phyloP scores from a whole-genome alignment of 2,113 vertebrate species.

The Rhodinocichla rosea region DNA sequence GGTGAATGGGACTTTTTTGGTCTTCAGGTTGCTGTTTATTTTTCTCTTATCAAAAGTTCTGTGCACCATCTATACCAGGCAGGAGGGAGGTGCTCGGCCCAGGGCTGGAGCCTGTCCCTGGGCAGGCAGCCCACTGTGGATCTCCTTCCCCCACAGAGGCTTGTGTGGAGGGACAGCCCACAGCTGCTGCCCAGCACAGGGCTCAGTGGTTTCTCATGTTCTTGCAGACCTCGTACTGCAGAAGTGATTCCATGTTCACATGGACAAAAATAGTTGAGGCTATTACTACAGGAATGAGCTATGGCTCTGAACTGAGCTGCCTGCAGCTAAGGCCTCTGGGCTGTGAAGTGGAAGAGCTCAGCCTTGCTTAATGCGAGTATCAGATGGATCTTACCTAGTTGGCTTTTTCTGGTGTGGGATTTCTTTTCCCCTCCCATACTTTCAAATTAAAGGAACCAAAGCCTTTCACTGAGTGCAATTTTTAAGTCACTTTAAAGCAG shows the following conservation, averaged over 20 bases:
- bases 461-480: background rate
- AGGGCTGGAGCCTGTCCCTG: background rate
- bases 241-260: fast-evolving
- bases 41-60: too few species aligned
- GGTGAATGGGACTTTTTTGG: too few species aligned
- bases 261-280: background rate
- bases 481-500: background rate
- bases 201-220: background rate
- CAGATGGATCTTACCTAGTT: background rate
- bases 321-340: background rate
- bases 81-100: background rate
- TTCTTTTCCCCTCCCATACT: background rate
- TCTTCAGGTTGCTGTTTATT: too few species aligned
- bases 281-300: background rate
- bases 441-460: background rate
- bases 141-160: background rate
- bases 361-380: background rate
- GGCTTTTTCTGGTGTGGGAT: background rate
- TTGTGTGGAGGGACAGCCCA: fast-evolving
- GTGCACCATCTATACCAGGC: too few species aligned
- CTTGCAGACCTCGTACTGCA: background rate
- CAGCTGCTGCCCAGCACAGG: background rate
- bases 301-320: background rate
- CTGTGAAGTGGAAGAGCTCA: background rate
- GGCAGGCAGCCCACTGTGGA: background rate